Conservation (phyloP, 2,888 invertebrate genomes). For the Eupeodes luniger region DNA sequence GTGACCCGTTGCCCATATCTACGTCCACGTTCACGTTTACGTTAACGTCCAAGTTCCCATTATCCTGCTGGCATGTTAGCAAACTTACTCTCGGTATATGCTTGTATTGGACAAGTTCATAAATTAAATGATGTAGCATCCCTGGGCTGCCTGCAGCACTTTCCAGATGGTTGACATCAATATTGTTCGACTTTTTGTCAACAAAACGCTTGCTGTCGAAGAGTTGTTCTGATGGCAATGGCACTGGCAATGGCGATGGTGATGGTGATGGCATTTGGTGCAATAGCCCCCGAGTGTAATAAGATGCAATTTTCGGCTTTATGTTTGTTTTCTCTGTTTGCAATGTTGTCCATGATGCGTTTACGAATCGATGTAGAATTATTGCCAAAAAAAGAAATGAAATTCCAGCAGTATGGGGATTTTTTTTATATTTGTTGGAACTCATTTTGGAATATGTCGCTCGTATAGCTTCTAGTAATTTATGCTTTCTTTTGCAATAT, state of each 20-base stretch:
- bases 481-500: not conserved
- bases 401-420: not conserved
- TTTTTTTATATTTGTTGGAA: not conserved
- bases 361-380: slow-evolving; percentile 54
- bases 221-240: slow-evolving; percentile 15
- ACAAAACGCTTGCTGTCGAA: slow-evolving; percentile 23
- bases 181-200: slow-evolving; percentile 47
- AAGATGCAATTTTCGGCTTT: slow-evolving; percentile 67
- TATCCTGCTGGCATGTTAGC: slow-evolving; percentile 79
- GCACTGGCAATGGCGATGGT: not conserved
- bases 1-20: slow-evolving; percentile 45
- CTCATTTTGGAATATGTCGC: not conserved
- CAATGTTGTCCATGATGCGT: slow-evolving; percentile 49
- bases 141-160: slow-evolving; percentile 48
- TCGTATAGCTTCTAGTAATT: not conserved
- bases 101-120: slow-evolving; percentile 81
- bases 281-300: slow-evolving; percentile 55
- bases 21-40: too few species aligned
- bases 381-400: slow-evolving; percentile 48
- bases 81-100: slow-evolving; percentile 82
- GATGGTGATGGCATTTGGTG: slow-evolving; percentile 17
- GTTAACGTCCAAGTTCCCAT: not conserved
- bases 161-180: slow-evolving; percentile 48
- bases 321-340: slow-evolving; percentile 50
- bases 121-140: slow-evolving; percentile 79